These are phyloP conservation scores for Tympanoctomys barrerae DNA, from an alignment of 2,797 vertebrate species.

Conservation along the genomic window DNA sequence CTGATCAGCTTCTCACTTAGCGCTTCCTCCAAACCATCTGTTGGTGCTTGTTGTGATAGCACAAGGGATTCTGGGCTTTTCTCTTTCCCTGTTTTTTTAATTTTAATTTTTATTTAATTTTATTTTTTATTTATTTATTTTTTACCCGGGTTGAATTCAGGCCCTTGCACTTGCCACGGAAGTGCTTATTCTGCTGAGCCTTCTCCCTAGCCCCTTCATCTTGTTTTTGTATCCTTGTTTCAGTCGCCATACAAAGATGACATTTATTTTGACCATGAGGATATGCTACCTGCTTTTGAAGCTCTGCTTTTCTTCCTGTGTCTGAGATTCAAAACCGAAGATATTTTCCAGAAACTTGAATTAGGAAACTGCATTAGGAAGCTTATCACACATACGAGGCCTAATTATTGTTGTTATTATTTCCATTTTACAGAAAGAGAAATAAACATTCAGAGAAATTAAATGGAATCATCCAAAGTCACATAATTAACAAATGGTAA, in stretches of 20 bases:
- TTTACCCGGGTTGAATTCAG: too few species aligned
- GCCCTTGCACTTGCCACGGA: too few species aligned
- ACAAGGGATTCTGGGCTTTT: background rate
- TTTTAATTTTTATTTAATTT: too few species aligned
- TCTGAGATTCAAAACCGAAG: background rate
- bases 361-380: background rate
- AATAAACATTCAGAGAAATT: background rate
- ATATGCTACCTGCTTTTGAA: background rate
- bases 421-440: background rate
- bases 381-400: background rate
- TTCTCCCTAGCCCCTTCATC: too few species aligned
- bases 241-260: background rate
- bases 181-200: too few species aligned
- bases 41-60: background rate
- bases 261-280: background rate
- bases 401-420: background rate
- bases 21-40: background rate
- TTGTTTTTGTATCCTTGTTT: too few species aligned
- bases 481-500: background rate
- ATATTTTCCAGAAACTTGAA: background rate
- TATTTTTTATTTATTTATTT: too few species aligned
- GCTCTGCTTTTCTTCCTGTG: background rate
- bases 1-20: background rate
- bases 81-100: too few species aligned
- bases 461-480: background rate